Base-by-base conservation (phyloP, 2,888 invertebrate species). In the Argynnis bischoffii region DNA sequence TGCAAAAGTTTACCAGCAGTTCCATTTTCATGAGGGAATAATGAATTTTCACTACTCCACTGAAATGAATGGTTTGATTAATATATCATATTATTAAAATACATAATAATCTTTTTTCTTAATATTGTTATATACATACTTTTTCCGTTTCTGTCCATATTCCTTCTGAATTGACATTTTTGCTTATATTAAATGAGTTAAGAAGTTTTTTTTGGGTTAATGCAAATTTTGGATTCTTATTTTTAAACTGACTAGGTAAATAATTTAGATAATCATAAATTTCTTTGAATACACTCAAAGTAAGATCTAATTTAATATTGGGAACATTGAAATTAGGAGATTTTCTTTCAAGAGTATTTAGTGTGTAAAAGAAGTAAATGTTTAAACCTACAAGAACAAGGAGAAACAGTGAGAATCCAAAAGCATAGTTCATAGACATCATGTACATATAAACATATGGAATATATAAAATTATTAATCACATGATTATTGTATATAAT, bases 1-100 rank as follows among this genome's bases (percentile, higher is more conserved):
- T 94, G 90, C 63, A 96, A 82, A 72, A 96, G 92, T 77, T 94
- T 94, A 8, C 96, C 96, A 73, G 82, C 87, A 77, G 79, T 85
- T 81, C 85, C 94, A 91, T 94, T 88, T 82, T 76, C 89, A 76
- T 78, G 86, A 67, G 83, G 94, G 83, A 82, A 94, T 80, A 90
- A 85, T 14, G 89, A 90, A 35, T 86, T 82, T 35, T 88, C 84
- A 82, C 83, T 83, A 50, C 76, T 77, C 94, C 85, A 94, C 93
- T 93, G 78, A 67, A 88, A 84, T 47, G 21, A 56, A 35, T 53
- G 41, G 53, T 50, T 31, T 35, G 26, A 16, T 55, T 18, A 50
- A 31, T 41, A 41, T 11, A 41, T 11, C 35, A 8, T 11, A 2
- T 2, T 1, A 41, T 11, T 2, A 41, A 18, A 60, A 51, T 60